A percentile compares a stretch with the other conserved stretches of the same genome.
Conservation (phyloP, 2,113 vertebrate genomes). For the Crotalus viridis region DNA sequence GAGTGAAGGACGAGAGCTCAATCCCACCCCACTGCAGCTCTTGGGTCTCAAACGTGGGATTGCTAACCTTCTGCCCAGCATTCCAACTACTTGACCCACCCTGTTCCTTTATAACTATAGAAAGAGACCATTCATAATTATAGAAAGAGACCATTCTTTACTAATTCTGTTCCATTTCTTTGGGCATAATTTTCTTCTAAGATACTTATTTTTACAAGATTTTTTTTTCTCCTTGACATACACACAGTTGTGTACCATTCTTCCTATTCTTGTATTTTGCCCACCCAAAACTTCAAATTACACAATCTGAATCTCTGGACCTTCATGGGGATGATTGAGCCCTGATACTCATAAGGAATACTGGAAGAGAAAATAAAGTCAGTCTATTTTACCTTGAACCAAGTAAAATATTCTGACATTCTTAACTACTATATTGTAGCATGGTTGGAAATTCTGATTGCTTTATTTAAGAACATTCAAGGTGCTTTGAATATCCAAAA, state of each 20-base stretch:
- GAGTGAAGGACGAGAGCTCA: not conserved
- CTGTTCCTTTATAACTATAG: not conserved
- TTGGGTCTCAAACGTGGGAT: not conserved
- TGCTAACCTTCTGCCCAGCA: not conserved
- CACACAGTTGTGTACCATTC: not conserved
- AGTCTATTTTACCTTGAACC: not conserved
- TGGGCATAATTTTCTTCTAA: not conserved
- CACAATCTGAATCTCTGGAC: not conserved
- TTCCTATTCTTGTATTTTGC: not conserved
- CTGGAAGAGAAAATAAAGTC: not conserved
- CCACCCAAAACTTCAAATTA: not conserved
- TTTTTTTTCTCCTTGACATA: not conserved
- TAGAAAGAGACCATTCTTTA: not conserved
- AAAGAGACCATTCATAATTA: not conserved
- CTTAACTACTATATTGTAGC: not conserved
- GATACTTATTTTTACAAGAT: not conserved
- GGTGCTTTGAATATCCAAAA: constrained; percentile 1
- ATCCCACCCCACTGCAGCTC: not conserved
- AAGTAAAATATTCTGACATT: not conserved
- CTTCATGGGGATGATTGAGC: not conserved
- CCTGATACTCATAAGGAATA: not conserved
- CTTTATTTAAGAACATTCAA: not conserved
- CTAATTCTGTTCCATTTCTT: not conserved
- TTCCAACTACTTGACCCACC: not conserved
- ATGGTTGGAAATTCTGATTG: not conserved